Conservation (phyloP, 2,797 vertebrate species). For the Lerista edwardsae region DNA sequence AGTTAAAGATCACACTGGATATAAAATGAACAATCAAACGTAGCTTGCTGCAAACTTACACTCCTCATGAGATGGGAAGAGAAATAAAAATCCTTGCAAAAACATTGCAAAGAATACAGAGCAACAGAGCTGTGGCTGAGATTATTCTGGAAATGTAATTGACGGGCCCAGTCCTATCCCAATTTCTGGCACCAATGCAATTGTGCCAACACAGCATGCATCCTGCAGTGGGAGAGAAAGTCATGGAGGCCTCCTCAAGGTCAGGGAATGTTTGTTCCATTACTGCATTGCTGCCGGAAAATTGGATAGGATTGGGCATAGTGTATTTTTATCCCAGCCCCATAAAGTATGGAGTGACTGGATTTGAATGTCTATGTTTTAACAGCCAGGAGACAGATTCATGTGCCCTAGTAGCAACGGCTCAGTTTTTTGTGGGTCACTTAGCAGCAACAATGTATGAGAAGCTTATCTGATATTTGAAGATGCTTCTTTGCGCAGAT, state of each 20-base stretch:
- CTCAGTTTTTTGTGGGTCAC: not conserved
- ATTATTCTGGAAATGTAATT: not conserved
- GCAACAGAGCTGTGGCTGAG: not conserved
- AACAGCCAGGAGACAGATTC: not conserved
- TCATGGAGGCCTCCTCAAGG: too few species aligned
- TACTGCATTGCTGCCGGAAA: too few species aligned
- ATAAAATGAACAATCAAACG: not conserved
- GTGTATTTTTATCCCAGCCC: not conserved
- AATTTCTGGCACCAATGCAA: too few species aligned
- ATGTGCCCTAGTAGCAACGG: too few species aligned
- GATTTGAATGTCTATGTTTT: not conserved
- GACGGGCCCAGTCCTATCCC: too few species aligned
- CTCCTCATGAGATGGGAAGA: not conserved
- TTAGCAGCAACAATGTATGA: not conserved
- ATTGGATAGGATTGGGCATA: too few species aligned
- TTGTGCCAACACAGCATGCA: too few species aligned
- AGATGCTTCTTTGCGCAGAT: not conserved
- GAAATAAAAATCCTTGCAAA: not conserved
- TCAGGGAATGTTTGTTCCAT: too few species aligned
- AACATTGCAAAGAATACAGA: not conserved
- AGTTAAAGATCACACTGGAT: not conserved
- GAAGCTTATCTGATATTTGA: not conserved
- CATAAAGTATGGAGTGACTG: too few species aligned
- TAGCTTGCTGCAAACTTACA: not conserved
- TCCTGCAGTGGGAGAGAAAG: too few species aligned